These are phyloP conservation scores for Rhinoderma darwinii DNA, from an alignment of 2,113 vertebrate species.

Conservation along the genomic window DNA sequence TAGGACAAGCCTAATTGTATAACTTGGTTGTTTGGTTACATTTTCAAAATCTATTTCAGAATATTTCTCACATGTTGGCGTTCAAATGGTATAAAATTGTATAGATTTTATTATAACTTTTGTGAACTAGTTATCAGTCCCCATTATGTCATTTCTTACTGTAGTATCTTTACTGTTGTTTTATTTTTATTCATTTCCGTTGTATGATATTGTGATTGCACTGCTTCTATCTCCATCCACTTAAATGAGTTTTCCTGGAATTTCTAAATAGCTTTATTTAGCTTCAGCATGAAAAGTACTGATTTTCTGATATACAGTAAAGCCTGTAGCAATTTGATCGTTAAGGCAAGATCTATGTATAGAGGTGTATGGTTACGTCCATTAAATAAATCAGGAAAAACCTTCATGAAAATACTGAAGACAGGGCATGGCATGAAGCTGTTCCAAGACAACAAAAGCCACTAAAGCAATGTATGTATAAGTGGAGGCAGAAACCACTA, in stretches of 20 bases:
- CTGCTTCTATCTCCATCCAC: background rate
- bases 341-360: background rate
- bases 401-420: background rate
- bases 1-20: constrained; percentile 16
- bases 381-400: background rate
- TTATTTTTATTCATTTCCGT: background rate
- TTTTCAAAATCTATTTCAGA: background rate
- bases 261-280: background rate
- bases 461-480: background rate
- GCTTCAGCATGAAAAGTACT: background rate
- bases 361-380: background rate
- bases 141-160: background rate
- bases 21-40: background rate
- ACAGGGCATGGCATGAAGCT: background rate
- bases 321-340: background rate
- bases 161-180: background rate
- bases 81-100: background rate
- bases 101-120: background rate
- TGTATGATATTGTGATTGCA: background rate
- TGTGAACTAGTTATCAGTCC: background rate
- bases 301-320: background rate
- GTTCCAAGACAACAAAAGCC: background rate
- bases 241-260: background rate
- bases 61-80: background rate
- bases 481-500: too few relatives aligned